Evolutionary conservation across 2,888 invertebrate species (phyloP), one percentile per base, ranked within the genome.

Genomic region (Rhamphomyia laevipes): DNA sequence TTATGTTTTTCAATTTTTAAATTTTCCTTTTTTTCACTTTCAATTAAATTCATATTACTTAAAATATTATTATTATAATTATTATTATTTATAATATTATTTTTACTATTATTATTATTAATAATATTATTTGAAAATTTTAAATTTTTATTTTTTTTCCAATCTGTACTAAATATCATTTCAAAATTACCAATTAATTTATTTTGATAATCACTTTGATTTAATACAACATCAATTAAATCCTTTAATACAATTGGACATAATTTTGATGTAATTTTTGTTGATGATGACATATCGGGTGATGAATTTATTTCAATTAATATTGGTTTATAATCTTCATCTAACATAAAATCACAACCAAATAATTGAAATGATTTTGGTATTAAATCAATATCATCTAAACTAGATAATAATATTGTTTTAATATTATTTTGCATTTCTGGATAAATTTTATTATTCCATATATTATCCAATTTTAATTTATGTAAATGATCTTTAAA

Each of bases 251-350:
- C 88, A 57, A 77, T 76, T 4, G 86, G 80, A 64, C 92, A 93
- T 64, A 94, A 80, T 56, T 80, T 76, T 0, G 86, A 82, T 0
- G 93, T 94, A 12, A 93, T 81, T 49, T 79, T 78, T 0, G 93
- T 93, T 23, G 88, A 90, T 21, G 82, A 76, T 52, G 78, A 75
- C 69, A 94, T 78, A 67, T 90, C 85, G 0, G 93, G 93, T 62
- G 84, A 83, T 2, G 88, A 86, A 73, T 95, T 94, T 56, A 94
- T 91, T 74, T 95, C 94, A 59, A 95, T 86, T 52, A 94, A 71
- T 85, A 91, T 92, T 0, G 92, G 91, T 53, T 81, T 77, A 58
- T 81, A 86, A 59, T 87, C 82, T 60, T 90, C 84, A 50, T 87
- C 85, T 37, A 94, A 67, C 75, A 94, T 84, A 65, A 94, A 94